Conservation (phyloP, 2,113 vertebrate species). For the Spea bombifrons region DNA sequence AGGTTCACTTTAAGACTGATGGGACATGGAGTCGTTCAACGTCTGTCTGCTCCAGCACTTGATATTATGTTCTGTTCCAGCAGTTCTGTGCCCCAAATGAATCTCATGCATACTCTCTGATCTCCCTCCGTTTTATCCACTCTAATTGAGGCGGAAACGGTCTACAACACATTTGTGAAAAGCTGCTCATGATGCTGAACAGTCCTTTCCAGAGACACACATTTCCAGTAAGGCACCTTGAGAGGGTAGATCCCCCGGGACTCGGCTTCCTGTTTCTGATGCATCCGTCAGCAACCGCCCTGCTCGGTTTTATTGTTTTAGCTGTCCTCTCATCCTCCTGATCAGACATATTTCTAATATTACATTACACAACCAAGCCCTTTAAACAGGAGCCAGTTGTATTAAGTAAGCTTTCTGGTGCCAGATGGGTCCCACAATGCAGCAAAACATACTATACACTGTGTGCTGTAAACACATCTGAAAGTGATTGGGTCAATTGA, state of each 20-base stretch:
- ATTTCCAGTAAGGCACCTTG: conserved; percentile 24
- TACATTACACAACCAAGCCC: conserved; percentile 41
- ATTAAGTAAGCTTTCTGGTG: conserved; percentile 7
- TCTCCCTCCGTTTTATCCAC: neutral
- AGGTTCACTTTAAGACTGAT: too few species aligned
- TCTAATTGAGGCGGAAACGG: neutral
- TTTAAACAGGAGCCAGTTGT: conserved; percentile 22
- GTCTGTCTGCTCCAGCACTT: too few species aligned
- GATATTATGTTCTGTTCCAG: too few species aligned
- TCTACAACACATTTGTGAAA: conserved; percentile 1
- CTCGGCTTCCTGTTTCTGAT: conserved; percentile 31
- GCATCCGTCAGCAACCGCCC: conserved; percentile 37
- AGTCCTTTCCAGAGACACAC: neutral
- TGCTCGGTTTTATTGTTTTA: conserved; percentile 43
- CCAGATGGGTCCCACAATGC: conserved; percentile 6
- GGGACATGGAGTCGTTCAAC: too few species aligned
- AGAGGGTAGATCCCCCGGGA: conserved; percentile 22
- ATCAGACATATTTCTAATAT: conserved; percentile 42
- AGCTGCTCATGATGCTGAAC: conserved; percentile 2
- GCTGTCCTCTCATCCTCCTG: conserved; percentile 44
- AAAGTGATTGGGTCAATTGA: neutral
- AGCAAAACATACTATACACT: neutral
- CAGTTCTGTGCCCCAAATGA: too few species aligned
- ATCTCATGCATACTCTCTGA: too few species aligned
- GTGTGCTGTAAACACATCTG: neutral